A percentile compares a stretch with the other conserved stretches of the same genome.
These are phyloP conservation scores for Epinephelus lanceolatus DNA, from an alignment of 2,113 vertebrate species.

Conservation along the genomic window DNA sequence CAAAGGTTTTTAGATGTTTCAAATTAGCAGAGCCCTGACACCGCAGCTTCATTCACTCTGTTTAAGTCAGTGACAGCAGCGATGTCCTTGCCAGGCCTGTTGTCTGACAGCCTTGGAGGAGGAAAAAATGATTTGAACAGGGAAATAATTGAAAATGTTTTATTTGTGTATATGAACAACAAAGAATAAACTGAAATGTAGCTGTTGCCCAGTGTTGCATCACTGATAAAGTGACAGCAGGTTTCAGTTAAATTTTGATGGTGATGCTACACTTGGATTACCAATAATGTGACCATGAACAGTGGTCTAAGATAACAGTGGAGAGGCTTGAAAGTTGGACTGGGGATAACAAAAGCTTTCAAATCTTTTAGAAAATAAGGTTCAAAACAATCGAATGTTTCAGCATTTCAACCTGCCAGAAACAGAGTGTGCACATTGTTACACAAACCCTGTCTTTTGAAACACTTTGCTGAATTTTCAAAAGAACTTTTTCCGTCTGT, in stretches of 20 bases:
- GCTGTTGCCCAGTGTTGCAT: background rate
- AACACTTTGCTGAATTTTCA: background rate
- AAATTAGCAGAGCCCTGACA: slow-evolving; percentile 67
- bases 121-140: background rate
- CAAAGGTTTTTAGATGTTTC: slow-evolving; percentile 77
- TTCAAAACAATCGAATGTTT: background rate
- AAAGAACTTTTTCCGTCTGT: background rate
- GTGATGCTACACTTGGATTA: background rate
- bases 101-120: slow-evolving; percentile 20
- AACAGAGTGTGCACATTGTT: background rate
- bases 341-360: background rate
- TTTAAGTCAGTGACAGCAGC: slow-evolving; percentile 53
- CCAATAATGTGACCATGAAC: background rate
- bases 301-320: background rate
- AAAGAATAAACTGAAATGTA: background rate
- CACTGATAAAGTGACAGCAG: too few relatives aligned
- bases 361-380: background rate
- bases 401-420: background rate
- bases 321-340: background rate
- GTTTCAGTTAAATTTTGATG: background rate
- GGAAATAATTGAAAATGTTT: slow-evolving; percentile 6
- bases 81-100: slow-evolving; percentile 26
- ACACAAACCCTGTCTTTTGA: background rate
- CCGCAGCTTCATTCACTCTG: slow-evolving; percentile 47
- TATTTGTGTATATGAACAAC: background rate